phyloP scores from a whole-genome alignment of 1,140 invertebrate genomes.

The Nautilus pompilius region DNA sequence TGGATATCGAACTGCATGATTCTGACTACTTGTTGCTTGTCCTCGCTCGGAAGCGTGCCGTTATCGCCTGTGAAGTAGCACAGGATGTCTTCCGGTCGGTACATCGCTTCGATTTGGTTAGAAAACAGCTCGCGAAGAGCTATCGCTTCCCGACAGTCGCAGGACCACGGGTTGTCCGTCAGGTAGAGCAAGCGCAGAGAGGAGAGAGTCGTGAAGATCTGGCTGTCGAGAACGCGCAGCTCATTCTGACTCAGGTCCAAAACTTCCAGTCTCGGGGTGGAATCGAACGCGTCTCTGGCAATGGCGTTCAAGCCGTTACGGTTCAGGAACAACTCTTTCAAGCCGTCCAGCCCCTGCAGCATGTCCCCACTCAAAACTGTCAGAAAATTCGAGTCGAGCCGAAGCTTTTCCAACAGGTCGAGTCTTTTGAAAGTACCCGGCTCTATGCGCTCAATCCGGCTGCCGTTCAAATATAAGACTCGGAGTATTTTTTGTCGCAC shows the following conservation, averaged over 20 bases:
- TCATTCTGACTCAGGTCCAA: conserved; percentile 23
- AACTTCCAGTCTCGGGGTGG: conserved; percentile 7
- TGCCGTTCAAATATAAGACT: conserved; percentile 27
- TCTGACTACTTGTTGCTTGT: background rate
- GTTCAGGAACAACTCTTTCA: conserved; percentile 26
- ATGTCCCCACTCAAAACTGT: conserved; percentile 7
- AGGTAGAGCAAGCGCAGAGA: conserved; percentile 13
- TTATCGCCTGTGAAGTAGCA: too few species aligned
- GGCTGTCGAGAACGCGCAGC: conserved; percentile 12
- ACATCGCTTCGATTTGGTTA: conserved; percentile 12
- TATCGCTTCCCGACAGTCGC: conserved; percentile 19
- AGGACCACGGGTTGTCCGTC: conserved; percentile 29
- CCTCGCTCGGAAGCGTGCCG: too few species aligned
- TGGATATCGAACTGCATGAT: background rate
- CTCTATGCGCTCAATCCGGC: conserved; percentile 23
- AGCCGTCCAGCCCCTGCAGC: conserved; percentile 18
- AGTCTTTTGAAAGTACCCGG: conserved; percentile 25
- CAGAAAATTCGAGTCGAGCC: conserved; percentile 27
- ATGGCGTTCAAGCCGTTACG: conserved; percentile 26
- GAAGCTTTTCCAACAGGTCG: conserved; percentile 16
- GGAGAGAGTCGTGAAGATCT: conserved; percentile 1
- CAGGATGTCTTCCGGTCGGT: conserved; percentile 11
- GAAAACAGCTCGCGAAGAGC: conserved; percentile 13
- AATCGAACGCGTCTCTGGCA: conserved; percentile 16
- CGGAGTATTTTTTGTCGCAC: conserved; percentile 15